Evolutionary conservation across 2,797 vertebrate species (phyloP), one percentile per base, ranked within the genome.

Genomic region (Xenentodon cancila): DNA sequence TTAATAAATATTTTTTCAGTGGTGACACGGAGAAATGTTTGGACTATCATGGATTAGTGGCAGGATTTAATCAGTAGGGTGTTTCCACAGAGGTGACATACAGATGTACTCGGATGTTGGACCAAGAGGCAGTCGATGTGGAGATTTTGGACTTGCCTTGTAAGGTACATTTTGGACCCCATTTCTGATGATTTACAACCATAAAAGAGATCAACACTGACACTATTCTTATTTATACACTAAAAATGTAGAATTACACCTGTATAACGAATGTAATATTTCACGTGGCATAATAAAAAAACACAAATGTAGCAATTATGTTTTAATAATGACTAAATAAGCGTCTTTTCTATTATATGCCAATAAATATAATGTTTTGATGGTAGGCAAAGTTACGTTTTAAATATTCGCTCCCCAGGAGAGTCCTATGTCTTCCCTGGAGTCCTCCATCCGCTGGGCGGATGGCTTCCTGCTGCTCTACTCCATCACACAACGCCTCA

Each of bases 401-500:
- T 1, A 30, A 18, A 17, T 17, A 9, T 19, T 2, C 8, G 3
- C 20, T 25, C 32, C 55, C 45, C 69, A 92, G 91, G 88, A 91
- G 48, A 83, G 59, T 77, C 80, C 70, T 0, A 67, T 20, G 65
- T 69, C 75, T 7, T 88, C 89, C 32, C 69, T 93, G 65, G 91
- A 93, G 71, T 83, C 84, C 0, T 90, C 87, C 45, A 91, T 93
- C 68, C 85, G 86, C 80, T 93, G 93, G 93, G 93, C 91, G 0
- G 92, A 93, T 5, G 92, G 92, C 1, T 93, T 93, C 75, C 87
- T 94, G 30, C 87, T 94, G 46, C 84, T 94, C 34, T 94, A 94
- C 85, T 92, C 93, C 22, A 84, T 93, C 81, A 93, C 87, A 0
- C 92, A 93, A 1, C 89, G 89, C 43, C 68, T 61, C 77, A 92